Evolutionary conservation across 2,797 vertebrate species (phyloP), one percentile per base, ranked within the genome.

Genomic region (Prunella strophiata): DNA sequence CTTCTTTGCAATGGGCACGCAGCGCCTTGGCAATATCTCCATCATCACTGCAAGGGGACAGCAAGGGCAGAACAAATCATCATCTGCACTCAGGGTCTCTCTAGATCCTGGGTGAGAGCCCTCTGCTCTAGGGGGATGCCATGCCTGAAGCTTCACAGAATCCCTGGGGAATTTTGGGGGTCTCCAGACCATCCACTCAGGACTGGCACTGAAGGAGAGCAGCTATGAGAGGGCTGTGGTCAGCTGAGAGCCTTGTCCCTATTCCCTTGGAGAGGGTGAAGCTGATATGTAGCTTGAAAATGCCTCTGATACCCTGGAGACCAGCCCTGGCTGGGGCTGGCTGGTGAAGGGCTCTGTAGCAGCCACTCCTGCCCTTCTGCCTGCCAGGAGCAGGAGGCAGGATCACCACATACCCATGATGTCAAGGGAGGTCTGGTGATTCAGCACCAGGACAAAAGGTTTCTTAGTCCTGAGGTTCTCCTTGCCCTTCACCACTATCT

Each of bases 381-480:
- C 54, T 36, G 22, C 40, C 11, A 7, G 72, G 59, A 76, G 25
- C 40, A 51, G 42, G 16, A 79, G 50, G 18, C 15, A 38, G 61
- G 22, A 34, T 65, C 38, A 45, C 16, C 66, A 94, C 97, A 40
- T 97, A 98, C 98, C 97, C 36, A 98, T 72, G 66, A 98, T 76
- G 54, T 98, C 98, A 30, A 98, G 94, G 22, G 97, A 98, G 66
- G 96, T 98, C 97, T 98, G 98, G 88, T 98, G 98, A 85, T 98
- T 98, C 95, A 98, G 89, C 59, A 98, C 97, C 5, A 98, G 65
- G 8, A 98, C 96, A 5, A 97, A 98, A 48, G 98, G 98, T 65
- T 97, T 97, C 23, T 97, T 97, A 22, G 96, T 95, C 84, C 94
- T 97, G 83, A 98, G 97, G 91, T 98, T 97, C 77, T 98, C 97